Base-by-base conservation (phyloP, 2,888 invertebrate genomes). In the Pardosa pseudoannulata region DNA sequence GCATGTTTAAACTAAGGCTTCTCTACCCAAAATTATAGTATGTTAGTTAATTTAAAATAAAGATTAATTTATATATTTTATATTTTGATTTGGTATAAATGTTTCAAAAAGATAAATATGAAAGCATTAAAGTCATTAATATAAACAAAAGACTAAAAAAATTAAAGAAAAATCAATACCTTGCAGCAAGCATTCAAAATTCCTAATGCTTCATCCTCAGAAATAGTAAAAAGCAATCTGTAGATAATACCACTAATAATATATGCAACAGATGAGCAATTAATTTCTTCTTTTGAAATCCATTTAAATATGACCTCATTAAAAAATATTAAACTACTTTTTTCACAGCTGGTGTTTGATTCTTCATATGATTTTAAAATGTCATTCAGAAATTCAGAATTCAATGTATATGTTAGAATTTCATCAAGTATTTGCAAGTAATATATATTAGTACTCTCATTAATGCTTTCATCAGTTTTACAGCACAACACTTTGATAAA, bases 161-260 rank as follows among this genome's bases (percentile, higher is more conserved):
- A n/a, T n/a, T n/a, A n/a, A n/a, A n/a, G n/a, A n/a, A n/a, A 56
- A 56, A 1, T 6, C 1, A 56, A 79, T 82, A 88, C 88, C 75
- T 81, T 28, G 41, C 74, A 80, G 27, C 73, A 73, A 56, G 29
- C 62, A 39, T 85, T 67, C 31, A 87, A 62, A 27, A 81, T 65
- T 13, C 23, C 31, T 50, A 41, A n/a, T 23, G 75, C 87, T 19
- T 89, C 79, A 70, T 89, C 89, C 16, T 87, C 83, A 28, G 88
- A 75, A 19, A 85, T 28, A 78, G 32, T 72, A 23, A 32, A 68
- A 50, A 74, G 88, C 29, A 78, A 88, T 85, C 41, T 73, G 32
- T 88, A 88, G 29, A 87, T 73, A 9, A 88, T 67, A 23, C 73
- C 65, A n/a, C 68, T 70, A 29, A 79, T 50, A 29, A 64, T 46